Conservation (phyloP, 2,888 invertebrate genomes). For the Chloromyia formosa region DNA sequence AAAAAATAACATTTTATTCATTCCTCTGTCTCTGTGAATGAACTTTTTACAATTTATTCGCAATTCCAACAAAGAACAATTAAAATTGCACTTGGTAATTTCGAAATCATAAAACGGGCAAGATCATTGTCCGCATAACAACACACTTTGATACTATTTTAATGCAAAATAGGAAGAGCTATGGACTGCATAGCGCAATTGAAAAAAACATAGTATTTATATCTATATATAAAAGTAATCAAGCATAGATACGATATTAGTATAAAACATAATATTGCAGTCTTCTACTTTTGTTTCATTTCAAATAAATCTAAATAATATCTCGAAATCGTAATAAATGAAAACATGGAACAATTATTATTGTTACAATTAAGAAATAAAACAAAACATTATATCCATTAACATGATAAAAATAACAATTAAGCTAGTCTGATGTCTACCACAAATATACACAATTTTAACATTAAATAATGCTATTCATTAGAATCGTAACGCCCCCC, state of each 20-base stretch:
- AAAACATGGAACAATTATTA: constrained; percentile 14
- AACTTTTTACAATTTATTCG: constrained; percentile 17
- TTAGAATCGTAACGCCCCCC: neutral
- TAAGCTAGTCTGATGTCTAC: constrained; percentile 44
- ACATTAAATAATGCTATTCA: constrained; percentile 27
- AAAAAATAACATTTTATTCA: constrained; percentile 11
- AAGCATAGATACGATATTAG: constrained; percentile 26
- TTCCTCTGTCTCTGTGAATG: constrained; percentile 9
- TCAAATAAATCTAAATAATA: neutral
- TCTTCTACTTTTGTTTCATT: neutral
- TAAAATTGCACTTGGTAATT: constrained; percentile 19
- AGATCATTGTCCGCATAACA: neutral
- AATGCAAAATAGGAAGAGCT: constrained; percentile 2
- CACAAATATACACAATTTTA: constrained; percentile 42
- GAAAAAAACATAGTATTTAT: constrained; percentile 36
- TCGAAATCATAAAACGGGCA: neutral
- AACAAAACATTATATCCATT: neutral
- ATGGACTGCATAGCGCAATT: neutral
- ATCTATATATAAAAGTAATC: neutral
- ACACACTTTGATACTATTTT: constrained; percentile 38
- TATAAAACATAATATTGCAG: neutral
- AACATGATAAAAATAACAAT: neutral
- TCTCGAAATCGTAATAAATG: neutral
- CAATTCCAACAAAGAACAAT: constrained; percentile 21
- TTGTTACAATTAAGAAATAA: neutral